Conservation (phyloP, 2,797 vertebrate species). For the Cyclopterus lumpus region DNA sequence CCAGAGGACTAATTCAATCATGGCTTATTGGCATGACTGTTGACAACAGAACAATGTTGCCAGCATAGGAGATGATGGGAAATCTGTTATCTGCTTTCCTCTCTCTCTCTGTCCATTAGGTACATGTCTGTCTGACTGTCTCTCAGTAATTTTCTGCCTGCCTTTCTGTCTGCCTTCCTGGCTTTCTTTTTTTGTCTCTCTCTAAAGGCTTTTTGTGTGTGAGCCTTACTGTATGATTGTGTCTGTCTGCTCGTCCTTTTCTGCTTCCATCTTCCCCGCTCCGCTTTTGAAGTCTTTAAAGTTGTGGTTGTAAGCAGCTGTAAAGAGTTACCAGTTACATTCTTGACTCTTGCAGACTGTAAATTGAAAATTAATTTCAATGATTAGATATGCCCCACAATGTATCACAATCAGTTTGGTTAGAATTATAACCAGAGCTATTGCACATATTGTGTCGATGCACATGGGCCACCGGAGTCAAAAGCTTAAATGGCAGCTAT, state of each 20-base stretch:
- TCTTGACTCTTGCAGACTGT: constrained; percentile 18
- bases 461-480: not conserved
- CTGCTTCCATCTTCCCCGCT: constrained; percentile 3
- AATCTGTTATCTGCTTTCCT: constrained; percentile 68
- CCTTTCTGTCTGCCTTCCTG: constrained; percentile 32
- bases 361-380: constrained; percentile 37
- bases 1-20: constrained; percentile 76
- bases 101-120: constrained; percentile 59
- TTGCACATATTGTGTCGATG: not conserved
- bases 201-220: constrained; percentile 43
- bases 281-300: constrained; percentile 27
- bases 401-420: constrained; percentile 15
- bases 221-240: constrained; percentile 41
- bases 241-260: constrained; percentile 36
- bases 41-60: constrained; percentile 75
- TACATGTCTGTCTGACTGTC: constrained; percentile 57
- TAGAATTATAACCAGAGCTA: constrained; percentile 5
- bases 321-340: constrained; percentile 41
- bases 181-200: constrained; percentile 18
- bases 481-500: not conserved
- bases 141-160: constrained; percentile 52
- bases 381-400: constrained; percentile 17
- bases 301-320: constrained; percentile 28
- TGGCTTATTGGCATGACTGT: constrained; percentile 73
- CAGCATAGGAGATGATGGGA: constrained; percentile 56